Base-by-base conservation (phyloP, 2,888 invertebrate genomes). In the Caenorhabditis panamensis region DNA sequence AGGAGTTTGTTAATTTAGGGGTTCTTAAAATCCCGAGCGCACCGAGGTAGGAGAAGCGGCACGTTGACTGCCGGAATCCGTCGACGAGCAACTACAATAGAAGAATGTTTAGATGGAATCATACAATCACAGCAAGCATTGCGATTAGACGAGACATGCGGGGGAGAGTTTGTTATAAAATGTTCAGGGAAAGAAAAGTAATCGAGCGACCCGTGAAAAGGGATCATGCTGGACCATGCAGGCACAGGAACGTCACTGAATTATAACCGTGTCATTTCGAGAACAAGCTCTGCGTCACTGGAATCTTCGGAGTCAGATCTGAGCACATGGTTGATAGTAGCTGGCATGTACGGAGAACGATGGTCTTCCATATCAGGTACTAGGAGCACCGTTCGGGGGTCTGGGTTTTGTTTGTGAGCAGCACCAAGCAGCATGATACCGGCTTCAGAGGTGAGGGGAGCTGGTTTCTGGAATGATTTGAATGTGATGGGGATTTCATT, bases 261-360 rank as follows among this genome's bases (percentile, higher is more conserved):
- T 80, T 54, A 80, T 68, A 80, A 82, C 75, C 85, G 76, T 62
- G 86, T 86, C 82, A 86, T 84, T 22, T 78, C 69, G 44, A 83
- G 73, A 18, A 86, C 77, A 54, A 83, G 84, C 24, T 86, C 86
- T 22, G 82, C 85, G n/a, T 82, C 82, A 58, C 83, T 83, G 3
- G 86, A 86, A 59, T 84, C 86, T 76, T 86, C 86, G 5, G 84
- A 84, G 73, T 86, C 86, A 26, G 84, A 84, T n/a, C 86, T 73
- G 11, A 86, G 75, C 18, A 86, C 86, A 24, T 64, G 54, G 37
- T 86, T 86, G 62, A 86, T 86, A 1, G 85, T 85, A 31, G 82
- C 81, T 11, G 85, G 83, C 58, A 84, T 71, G 64, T 85, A 86
- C 16, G 86, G 86, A 0, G 84, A 77, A 24, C 72, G 59, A 51